Evolutionary conservation across 2,113 vertebrate genomes (phyloP).

Genomic region (Pomatostomus ruficeps): DNA sequence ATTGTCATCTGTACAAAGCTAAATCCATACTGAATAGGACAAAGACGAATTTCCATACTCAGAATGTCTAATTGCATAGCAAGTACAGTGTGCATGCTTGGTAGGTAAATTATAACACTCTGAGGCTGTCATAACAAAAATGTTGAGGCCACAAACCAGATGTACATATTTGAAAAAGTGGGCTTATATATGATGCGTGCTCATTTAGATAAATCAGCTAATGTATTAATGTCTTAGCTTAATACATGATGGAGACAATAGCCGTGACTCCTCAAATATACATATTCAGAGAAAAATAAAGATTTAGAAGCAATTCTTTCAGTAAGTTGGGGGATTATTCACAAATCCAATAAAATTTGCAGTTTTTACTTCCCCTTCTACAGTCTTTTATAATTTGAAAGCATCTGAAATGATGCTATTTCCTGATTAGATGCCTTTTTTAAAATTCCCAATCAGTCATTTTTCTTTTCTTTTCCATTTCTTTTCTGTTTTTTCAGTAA

Average conservation of each 20-base stretch:
- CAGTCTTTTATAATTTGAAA: neutral
- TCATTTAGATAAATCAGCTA: neutral
- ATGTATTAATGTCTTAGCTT: neutral
- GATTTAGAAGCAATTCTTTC: neutral
- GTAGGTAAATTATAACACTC: neutral
- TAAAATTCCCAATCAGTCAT: neutral
- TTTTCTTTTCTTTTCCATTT: neutral
- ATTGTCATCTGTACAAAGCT: neutral
- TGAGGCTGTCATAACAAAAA: neutral
- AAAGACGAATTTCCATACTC: neutral
- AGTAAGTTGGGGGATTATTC: neutral
- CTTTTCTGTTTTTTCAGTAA: neutral
- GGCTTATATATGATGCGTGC: neutral
- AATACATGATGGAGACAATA: neutral
- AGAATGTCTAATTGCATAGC: neutral
- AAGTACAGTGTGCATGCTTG: neutral
- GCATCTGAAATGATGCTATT: neutral
- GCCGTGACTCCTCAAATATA: neutral
- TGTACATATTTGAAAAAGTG: neutral
- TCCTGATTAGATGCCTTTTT: neutral
- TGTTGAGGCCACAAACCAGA: neutral
- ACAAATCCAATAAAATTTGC: neutral
- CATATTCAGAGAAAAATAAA: neutral
- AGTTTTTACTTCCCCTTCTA: neutral
- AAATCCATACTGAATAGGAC: neutral